Base-by-base conservation (phyloP, 1,140 invertebrate species). In the Drosophila nigromelanica region DNA sequence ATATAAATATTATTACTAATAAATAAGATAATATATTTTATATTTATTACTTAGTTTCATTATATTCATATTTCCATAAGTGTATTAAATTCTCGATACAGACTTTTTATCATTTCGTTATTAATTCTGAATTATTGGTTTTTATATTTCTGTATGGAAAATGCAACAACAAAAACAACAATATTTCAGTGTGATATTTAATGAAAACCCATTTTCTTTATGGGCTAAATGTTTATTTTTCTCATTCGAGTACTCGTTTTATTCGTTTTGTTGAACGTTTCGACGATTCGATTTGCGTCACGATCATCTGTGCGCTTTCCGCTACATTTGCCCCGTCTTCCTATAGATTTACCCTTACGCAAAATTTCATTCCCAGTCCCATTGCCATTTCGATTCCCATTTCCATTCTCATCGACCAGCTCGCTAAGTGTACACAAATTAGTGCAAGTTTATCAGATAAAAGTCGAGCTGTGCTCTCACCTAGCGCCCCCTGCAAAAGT, bases 401-500 rank as follows among this genome's bases (percentile, higher is more conserved):
- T 67, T 10, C 40, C 66, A 61, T 24, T 43, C 33, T 11, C 47
- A 43, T 18, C 35, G 54, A 75, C 80, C 70, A 62, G 56, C 45
- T 67, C 70, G 70, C 76, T 68, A 89, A 89, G 85, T 85, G 85
- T 89, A 89, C 85, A 89, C 85, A 89, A 89, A 89, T 89, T 89
- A 89, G 85, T 80, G 80, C 81, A 89, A 77, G 80, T 83, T 89
- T 89, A 89, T 89, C 85, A 85, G 85, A 89, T 89, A 72, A 80
- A 66, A 71, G 64, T 61, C 73, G 78, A 68, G 70, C 68, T 48
- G 35, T 54, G 18, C 40, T 33, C 62, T 50, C 68, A 56, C 54
- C 50, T 54, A 15, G 58, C 45, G n/a, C 8, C 30, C 8, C 33
- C 15, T 35, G 40, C 60, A 24, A 61, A 50, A 63, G 52, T 74